phyloP scores from a whole-genome alignment of 2,797 vertebrate genomes.

The Anguilla pacifica region DNA sequence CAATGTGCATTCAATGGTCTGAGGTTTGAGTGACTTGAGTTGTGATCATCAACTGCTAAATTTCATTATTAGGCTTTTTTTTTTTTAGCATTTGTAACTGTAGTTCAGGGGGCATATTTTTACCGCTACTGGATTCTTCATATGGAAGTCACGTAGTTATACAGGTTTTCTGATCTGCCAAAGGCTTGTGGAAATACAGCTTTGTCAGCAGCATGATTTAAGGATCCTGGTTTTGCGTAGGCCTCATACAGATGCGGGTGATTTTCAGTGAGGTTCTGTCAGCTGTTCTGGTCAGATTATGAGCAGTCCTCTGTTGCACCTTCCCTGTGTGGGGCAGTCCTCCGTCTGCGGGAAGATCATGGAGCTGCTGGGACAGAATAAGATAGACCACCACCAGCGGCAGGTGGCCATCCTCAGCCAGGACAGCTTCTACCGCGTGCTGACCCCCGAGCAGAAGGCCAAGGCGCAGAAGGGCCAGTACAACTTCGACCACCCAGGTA shows the following conservation, averaged over 20 bases:
- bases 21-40: too few relatives aligned
- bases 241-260: not conserved
- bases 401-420: conserved; percentile 96
- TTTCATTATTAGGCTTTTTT: not conserved
- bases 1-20: too few relatives aligned
- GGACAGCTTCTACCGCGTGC: conserved; percentile 95
- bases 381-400: conserved; percentile 91
- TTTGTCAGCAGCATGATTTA: not conserved
- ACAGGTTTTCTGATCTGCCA: not conserved
- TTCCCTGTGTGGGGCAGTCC: conserved; percentile 71
- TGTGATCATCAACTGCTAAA: not conserved
- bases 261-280: not conserved
- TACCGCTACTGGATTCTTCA: not conserved
- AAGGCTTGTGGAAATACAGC: not conserved
- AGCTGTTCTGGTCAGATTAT: not conserved
- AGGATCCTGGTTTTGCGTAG: not conserved
- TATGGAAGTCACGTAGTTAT: not conserved
- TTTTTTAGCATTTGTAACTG: not conserved
- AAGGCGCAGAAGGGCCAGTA: conserved; percentile 94
- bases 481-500: conserved; percentile 99
- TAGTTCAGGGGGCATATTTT: not conserved
- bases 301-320: not conserved
- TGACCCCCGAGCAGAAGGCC: conserved; percentile 93
- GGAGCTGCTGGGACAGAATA: conserved; percentile 94
- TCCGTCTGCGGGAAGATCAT: conserved; percentile 96